These are phyloP conservation scores for Patagioenas fasciata DNA, from an alignment of 2,113 vertebrate species.

Conservation along the genomic window DNA sequence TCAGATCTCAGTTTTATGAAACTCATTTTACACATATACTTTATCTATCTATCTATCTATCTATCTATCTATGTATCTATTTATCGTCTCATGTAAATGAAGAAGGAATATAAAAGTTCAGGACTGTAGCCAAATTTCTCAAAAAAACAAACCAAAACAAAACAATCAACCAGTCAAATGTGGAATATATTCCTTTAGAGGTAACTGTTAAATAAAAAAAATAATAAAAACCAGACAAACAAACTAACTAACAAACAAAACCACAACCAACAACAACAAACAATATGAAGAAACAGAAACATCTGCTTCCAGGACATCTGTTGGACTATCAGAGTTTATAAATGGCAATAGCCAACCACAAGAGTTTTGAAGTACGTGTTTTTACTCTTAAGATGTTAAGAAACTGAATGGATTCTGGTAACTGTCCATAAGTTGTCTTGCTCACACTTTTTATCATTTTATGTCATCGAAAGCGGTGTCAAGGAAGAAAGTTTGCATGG, in stretches of 20 bases:
- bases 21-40: background rate
- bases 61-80: no score
- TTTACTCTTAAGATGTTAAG: background rate
- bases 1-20: background rate
- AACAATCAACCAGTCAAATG: accelerated
- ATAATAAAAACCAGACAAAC: no score
- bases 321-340: background rate
- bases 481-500: background rate
- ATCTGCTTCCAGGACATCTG: background rate
- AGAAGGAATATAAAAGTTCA: background rate
- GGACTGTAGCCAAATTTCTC: background rate
- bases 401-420: background rate
- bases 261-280: no score
- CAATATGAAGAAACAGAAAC: background rate
- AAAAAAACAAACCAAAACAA: background rate
- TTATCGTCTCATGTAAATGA: background rate
- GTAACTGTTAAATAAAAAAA: background rate
- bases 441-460: background rate
- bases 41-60: background rate
- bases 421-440: background rate
- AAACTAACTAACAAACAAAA: no score
- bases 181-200: background rate
- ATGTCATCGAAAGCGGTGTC: background rate
- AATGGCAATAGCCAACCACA: background rate
- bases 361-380: background rate